Evolutionary conservation across 2,888 invertebrate genomes (phyloP).

Genomic region (Plusia festucae): DNA sequence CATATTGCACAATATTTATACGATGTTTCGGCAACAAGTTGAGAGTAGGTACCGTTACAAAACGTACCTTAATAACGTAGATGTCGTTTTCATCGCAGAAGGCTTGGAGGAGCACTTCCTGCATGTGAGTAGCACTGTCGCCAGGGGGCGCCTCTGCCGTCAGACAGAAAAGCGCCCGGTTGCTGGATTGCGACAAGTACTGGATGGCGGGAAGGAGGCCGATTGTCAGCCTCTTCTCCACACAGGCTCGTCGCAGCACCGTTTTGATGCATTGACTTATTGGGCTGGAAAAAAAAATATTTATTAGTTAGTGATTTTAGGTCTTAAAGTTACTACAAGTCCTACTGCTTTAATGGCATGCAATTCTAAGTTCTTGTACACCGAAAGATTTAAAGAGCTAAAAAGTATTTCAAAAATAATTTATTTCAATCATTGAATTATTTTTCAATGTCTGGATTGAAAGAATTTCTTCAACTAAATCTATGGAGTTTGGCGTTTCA

Average conservation of each 20-base stretch:
- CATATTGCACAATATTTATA: conserved; percentile 40
- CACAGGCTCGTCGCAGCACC: conserved; percentile 87
- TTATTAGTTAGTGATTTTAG: conserved; percentile 20
- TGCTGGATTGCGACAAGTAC: conserved; percentile 88
- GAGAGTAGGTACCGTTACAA: conserved; percentile 24
- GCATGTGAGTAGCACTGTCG: conserved; percentile 94
- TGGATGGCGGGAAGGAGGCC: conserved; percentile 91
- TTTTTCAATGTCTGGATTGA: not conserved
- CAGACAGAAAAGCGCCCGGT: conserved; percentile 92
- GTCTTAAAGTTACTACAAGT: not conserved
- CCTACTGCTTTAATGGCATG: too few relatives aligned
- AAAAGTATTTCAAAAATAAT: not conserved
- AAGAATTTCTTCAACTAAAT: not conserved
- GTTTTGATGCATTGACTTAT: conserved; percentile 87
- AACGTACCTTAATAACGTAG: conserved; percentile 91
- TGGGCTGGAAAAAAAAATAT: conserved; percentile 67
- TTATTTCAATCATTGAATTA: too few relatives aligned
- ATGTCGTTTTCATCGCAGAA: conserved; percentile 95
- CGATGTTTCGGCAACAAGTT: conserved; percentile 25
- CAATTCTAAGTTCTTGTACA: too few relatives aligned
- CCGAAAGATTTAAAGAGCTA: not conserved
- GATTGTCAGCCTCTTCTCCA: conserved; percentile 90
- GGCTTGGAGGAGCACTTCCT: conserved; percentile 93
- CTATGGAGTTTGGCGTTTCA: not conserved
- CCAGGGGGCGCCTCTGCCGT: conserved; percentile 91